Evolutionary conservation across 2,888 invertebrate species (phyloP), one percentile per base, ranked within the genome.

Genomic region (Pediacus dermestoides): DNA sequence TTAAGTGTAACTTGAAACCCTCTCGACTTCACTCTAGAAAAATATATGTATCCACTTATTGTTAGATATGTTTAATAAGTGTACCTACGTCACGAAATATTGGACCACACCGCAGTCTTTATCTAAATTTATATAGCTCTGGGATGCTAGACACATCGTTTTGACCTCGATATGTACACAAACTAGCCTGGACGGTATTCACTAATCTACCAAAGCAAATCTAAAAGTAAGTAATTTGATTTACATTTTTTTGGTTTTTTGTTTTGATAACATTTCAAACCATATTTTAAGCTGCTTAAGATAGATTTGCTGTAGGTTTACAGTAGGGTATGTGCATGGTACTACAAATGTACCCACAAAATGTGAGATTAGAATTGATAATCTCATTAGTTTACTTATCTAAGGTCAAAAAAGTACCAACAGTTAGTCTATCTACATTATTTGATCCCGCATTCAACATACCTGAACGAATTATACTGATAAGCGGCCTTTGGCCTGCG

Each of bases 401-500:
- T 38, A 38, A 32, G 28, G 21, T 26, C 28, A 22, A 30, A 16
- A 37, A 30, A 16, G 11, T 40, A 49, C 41, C 30, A 34, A 50
- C 47, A 46, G 37, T 30, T 41, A 41, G 7, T 22, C 56, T 63
- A 64, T 54, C 65, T 67, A 67, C 65, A 60, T 44, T 63, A 64
- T 65, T 66, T 67, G 67, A 65, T 67, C 67, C 67, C 67, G 57
- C 63, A 59, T 66, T 67, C 67, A 66, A 66, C 66, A 61, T 66
- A 66, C 64, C 67, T 66, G 66, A 66, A 64, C 60, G 63, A 61
- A 61, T 60, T 60, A 63, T 63, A 63, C 57, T 61, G 60, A 60
- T 60, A 60, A 41, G 33, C 38, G 39, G 34, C 42, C 34, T 34
- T 41, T 41, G 44, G 42, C 39, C 40, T 34, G 31, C 34, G 57